Percentiles rank a stretch among this genome's conserved stretches.
Conservation (phyloP, 1,140 invertebrate species). For the Drosophila biarmipes region DNA sequence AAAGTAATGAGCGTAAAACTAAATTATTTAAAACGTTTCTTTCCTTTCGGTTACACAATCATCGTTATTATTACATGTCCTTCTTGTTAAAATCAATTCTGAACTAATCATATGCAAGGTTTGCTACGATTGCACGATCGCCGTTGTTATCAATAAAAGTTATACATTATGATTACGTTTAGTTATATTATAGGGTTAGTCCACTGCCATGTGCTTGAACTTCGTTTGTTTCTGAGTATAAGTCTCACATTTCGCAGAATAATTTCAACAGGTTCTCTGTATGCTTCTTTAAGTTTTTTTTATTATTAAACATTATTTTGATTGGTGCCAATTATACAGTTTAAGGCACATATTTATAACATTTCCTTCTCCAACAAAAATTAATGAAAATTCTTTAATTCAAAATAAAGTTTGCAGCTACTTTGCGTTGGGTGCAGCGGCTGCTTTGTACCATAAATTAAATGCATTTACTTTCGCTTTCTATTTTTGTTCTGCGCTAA, state of each 20-base stretch:
- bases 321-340: slow-evolving; percentile 41
- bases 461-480: slow-evolving; percentile 63
- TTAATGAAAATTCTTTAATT: slow-evolving; percentile 70
- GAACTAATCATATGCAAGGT: slow-evolving; percentile 51
- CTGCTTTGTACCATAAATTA: slow-evolving; percentile 78
- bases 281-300: slow-evolving; percentile 27
- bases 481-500: slow-evolving; percentile 37
- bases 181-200: slow-evolving; percentile 40
- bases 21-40: slow-evolving; percentile 32
- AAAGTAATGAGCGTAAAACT: slow-evolving; percentile 39
- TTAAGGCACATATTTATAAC: slow-evolving; percentile 65
- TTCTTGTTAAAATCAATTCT: slow-evolving; percentile 25
- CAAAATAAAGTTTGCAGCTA: slow-evolving; percentile 54
- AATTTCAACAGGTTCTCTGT: slow-evolving; percentile 60
- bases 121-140: slow-evolving; percentile 78
- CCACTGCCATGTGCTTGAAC: slow-evolving; percentile 6
- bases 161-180: slow-evolving; percentile 45
- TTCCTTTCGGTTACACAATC: slow-evolving; percentile 38
- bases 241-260: slow-evolving; percentile 45
- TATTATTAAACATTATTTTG: slow-evolving; percentile 28
- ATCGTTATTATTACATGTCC: slow-evolving; percentile 35
- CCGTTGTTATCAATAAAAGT: slow-evolving; percentile 57
- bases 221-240: slow-evolving; percentile 63
- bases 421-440: not conserved
- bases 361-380: slow-evolving; percentile 32